phyloP scores from a whole-genome alignment of 2,888 invertebrate species.

The Tolmerus cingulatus region DNA sequence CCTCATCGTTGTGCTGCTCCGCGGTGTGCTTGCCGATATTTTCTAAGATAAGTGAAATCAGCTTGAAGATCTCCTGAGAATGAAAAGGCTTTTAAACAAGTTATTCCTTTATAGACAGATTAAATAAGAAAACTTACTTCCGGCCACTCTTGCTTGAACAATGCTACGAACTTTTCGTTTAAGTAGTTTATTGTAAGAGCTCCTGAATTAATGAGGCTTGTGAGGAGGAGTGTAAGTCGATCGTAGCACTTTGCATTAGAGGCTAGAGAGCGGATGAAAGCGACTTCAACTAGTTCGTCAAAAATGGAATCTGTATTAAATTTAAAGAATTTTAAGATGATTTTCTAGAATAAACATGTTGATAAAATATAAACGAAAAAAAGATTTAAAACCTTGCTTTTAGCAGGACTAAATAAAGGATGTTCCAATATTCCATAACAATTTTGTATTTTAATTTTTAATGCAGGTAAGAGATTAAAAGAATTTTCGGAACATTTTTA shows the following conservation, averaged over 20 bases:
- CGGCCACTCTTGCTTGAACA: conserved; percentile 75
- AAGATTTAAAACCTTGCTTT: too few species aligned
- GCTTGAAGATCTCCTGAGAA: conserved; percentile 37
- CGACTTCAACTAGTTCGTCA: conserved; percentile 21
- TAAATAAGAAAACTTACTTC: conserved; percentile 61
- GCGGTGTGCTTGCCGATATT: conserved; percentile 17
- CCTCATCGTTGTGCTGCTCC: conserved; percentile 50
- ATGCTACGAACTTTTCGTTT: conserved; percentile 72
- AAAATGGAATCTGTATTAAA: conserved; percentile 40
- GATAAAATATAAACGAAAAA: too few species aligned
- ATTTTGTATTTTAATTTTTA: too few species aligned
- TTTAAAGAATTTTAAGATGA: not conserved
- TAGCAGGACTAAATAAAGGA: too few species aligned
- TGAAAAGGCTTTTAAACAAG: not conserved
- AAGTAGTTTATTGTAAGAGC: conserved; percentile 70
- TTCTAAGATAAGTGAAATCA: conserved; percentile 43
- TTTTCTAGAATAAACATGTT: too few species aligned
- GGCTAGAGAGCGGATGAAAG: conserved; percentile 39
- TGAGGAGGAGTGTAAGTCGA: conserved; percentile 63
- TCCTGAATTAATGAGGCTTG: conserved; percentile 66
- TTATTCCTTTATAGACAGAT: not conserved
- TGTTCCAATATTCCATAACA: too few species aligned
- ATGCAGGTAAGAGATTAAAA: too few species aligned
- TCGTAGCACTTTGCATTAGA: conserved; percentile 59
- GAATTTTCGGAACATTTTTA: too few species aligned